Conservation (phyloP, 2,797 vertebrate genomes). For the Geotrypetes seraphini region DNA sequence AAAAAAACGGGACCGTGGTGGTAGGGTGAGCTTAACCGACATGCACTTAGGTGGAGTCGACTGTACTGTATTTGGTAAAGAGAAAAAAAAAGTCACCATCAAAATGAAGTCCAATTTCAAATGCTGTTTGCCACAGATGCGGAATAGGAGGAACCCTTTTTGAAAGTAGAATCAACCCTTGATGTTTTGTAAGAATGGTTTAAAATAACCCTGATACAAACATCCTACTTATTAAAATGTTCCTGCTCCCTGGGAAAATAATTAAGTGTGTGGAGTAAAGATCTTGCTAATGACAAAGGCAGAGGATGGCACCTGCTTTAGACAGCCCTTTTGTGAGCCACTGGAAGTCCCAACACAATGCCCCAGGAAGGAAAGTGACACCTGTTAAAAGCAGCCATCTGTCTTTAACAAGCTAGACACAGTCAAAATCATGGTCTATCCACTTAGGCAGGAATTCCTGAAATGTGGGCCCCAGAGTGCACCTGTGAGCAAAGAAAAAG, state of each 20-base stretch:
- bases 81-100: too few species aligned
- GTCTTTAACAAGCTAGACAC: conserved; percentile 45
- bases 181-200: too few species aligned
- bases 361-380: conserved; percentile 55
- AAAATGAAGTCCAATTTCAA: too few species aligned
- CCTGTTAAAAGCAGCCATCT: conserved; percentile 68
- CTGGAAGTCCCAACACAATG: conserved; percentile 48
- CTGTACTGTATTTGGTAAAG: too few species aligned
- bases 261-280: conserved; percentile 27
- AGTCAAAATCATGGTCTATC: conserved; percentile 20
- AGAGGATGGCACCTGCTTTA: conserved; percentile 60
- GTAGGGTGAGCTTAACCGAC: too few species aligned
- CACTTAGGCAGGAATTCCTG: conserved; percentile 28
- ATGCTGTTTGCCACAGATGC: too few species aligned
- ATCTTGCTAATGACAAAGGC: conserved; percentile 34
- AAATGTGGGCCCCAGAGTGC: conserved; percentile 21
- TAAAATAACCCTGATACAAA: conserved; percentile 7
- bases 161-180: too few species aligned
- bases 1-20: too few species aligned
- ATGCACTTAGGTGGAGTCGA: too few species aligned
- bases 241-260: conserved; percentile 28
- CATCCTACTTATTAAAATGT: conserved; percentile 7
- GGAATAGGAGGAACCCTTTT: too few species aligned
- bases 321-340: conserved; percentile 44
- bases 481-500: conserved; percentile 26